These are phyloP conservation scores for Drosophila gaucha DNA, from an alignment of 2,888 invertebrate species.

Conservation along the genomic window DNA sequence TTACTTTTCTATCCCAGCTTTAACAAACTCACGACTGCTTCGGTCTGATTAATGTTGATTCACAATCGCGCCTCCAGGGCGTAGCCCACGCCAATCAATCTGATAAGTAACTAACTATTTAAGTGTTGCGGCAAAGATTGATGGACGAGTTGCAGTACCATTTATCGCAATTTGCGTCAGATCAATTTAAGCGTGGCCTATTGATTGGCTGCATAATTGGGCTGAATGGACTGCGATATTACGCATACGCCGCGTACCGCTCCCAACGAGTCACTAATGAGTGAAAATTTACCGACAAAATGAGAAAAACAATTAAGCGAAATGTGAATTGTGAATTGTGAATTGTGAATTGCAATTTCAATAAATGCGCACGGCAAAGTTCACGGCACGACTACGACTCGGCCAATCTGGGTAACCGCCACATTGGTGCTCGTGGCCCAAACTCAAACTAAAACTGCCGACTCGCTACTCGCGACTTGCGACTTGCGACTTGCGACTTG, in stretches of 20 bases:
- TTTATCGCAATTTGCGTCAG: constrained; percentile 44
- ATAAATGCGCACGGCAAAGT: constrained; percentile 71
- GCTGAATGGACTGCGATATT: constrained; percentile 46
- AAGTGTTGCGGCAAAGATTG: constrained; percentile 32
- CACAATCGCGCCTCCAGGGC: constrained; percentile 11
- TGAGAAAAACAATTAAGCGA: constrained; percentile 70
- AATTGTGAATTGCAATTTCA: constrained; percentile 73
- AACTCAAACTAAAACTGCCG: constrained; percentile 30
- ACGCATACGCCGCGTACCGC: constrained; percentile 53
- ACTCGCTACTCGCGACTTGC: constrained; percentile 3
- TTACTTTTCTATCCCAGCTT: neutral
- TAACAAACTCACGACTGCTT: neutral
- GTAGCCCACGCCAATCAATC: constrained; percentile 16
- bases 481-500: constrained; percentile 6
- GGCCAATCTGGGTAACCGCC: constrained; percentile 49
- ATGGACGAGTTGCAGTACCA: constrained; percentile 18
- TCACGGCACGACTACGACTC: constrained; percentile 58
- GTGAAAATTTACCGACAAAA: constrained; percentile 67
- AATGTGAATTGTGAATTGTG: constrained; percentile 72
- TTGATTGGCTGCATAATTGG: constrained; percentile 47
- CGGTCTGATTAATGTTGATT: constrained; percentile 1
- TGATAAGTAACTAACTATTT: constrained; percentile 18
- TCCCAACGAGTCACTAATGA: constrained; percentile 62
- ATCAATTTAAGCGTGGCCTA: constrained; percentile 36
- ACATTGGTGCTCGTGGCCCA: constrained; percentile 47